Evolutionary conservation across 1,140 invertebrate species (phyloP), one percentile per base, ranked within the genome.

Genomic region (Microplitis mediator): DNA sequence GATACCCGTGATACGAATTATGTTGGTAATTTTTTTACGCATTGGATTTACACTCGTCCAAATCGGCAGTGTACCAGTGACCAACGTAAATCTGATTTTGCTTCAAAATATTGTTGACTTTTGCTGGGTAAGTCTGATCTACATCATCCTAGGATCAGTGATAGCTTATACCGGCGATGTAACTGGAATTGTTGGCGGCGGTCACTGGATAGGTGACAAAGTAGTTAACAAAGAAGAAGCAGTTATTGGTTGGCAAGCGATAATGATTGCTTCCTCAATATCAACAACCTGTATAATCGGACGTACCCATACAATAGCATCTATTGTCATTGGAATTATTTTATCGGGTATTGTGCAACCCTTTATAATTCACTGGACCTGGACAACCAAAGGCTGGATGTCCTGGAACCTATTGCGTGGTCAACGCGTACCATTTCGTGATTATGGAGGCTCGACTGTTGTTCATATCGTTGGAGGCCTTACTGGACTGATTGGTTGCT

Each of bases 341-440:
- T 36, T 79, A 1, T 69, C 76, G 4, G 78, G 77, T 0, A 16
- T 82, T 8, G 8, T 79, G 11, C 79, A 81, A 62, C 81, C 81
- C 0, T 66, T 83, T 32, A n/a, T 82, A 4, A 78, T 83, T 4
- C 80, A 81, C 23, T 83, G 81, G 81, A 65, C 71, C 2, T 81
- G 78, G 79, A 78, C 74, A 0, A 45, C 69, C 0, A 14, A 75
- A 4, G 81, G 81, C 11, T 83, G 81, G 81, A 79, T 83, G 73
- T 39, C 61, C 0, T 14, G 68, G 5, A 77, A 75, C 35, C 13
- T 23, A 5, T n/a, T 83, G 5, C 6, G 5, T 1, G 71, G 50
- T 0, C 56, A 8, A 1, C 6, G 34, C 0, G 76, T 81, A 0
- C 1, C 4, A 9, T 83, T 80, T 63, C 67, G 54, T 1, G 81